Evolutionary conservation across 35 echinoderm and acorn worm genomes (phyloP), one percentile per base, ranked within the genome.

Genomic region (Lytechinus variegatus): DNA sequence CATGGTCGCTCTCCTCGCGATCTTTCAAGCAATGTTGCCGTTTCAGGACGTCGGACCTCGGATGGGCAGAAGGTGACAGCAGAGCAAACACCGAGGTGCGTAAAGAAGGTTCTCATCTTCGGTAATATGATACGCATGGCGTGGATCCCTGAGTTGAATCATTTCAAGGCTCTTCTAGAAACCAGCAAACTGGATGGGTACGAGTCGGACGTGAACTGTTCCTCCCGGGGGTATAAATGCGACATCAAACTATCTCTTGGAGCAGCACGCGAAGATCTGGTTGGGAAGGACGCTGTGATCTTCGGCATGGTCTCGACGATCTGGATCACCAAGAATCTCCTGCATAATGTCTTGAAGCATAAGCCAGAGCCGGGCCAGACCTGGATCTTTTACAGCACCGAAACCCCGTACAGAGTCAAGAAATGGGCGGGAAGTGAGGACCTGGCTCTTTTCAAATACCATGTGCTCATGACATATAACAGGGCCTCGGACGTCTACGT

Each of bases 331-430:
- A 60, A 95, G 54, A 52, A 44, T 90, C 88, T 90, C 0, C 55
- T 93, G 21, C 52, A 93, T 9, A 57, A 93, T 58, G 72, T 98
- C 21, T 29, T 89, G 3, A 86, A 95, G 52, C 56, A 86, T 44
- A 24, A 95, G n/a, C 53, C 97, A 3, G 54, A 60, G 55, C n/a
- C 24, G 24, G 86, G 94, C 52, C 97, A 98, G 87, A 95, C 97
- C 7, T 97, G 95, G 94, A 92, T 98, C 53, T 97, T 96, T 61
- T 98, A 97, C 86, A 96, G 96, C 21, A 96, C 92, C 6, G 97
- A 98, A 90, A 97, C 96, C 1, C 96, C 97, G 10, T 86, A 97
- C 28, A 92, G 97, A 16, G 97, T 98, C 71, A 66, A 60, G 6
- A 96, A 96, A 72, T 98, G 97, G 97, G 96, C 97, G 1, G 33